These are phyloP conservation scores for Hyla sarda DNA, from an alignment of 2,113 vertebrate species.

Conservation along the genomic window DNA sequence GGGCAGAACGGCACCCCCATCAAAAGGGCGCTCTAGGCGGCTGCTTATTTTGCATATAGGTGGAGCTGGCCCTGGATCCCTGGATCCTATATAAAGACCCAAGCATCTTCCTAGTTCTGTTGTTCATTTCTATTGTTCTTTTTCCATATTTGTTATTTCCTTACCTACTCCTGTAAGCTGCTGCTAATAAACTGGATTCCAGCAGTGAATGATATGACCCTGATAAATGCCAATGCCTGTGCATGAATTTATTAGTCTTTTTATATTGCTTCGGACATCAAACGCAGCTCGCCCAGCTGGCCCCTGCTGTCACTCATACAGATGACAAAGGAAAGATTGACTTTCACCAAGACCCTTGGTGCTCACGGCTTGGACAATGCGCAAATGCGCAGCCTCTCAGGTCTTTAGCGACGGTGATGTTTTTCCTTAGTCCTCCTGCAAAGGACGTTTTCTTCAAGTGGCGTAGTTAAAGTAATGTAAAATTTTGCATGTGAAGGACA, in stretches of 20 bases:
- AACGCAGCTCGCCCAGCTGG: neutral
- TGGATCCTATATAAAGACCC: neutral
- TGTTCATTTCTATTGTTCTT: too few relatives aligned
- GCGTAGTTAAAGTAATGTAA: slow-evolving; percentile 64
- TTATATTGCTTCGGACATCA: neutral
- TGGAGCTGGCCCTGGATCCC: too few relatives aligned
- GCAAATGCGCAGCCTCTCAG: neutral
- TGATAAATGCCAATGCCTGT: slow-evolving; percentile 4
- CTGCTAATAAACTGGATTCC: slow-evolving; percentile 4
- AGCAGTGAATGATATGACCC: neutral
- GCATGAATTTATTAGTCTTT: slow-evolving; percentile 25
- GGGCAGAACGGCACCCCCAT: too few relatives aligned
- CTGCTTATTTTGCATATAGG: too few relatives aligned
- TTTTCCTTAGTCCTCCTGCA: slow-evolving; percentile 15
- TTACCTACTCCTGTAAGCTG: neutral
- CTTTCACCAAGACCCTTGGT: neutral
- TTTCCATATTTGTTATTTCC: neutral
- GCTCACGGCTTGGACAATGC: neutral
- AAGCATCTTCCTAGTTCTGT: neutral
- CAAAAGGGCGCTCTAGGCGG: too few relatives aligned
- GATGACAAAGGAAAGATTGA: neutral
- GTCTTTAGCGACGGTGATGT: neutral
- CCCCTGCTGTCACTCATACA: slow-evolving; percentile 1
- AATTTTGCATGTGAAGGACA: slow-evolving; percentile 72
- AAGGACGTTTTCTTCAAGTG: slow-evolving; percentile 51